phyloP scores from a whole-genome alignment of 2,113 vertebrate genomes.

The Ophthalmolycus amberensis region DNA sequence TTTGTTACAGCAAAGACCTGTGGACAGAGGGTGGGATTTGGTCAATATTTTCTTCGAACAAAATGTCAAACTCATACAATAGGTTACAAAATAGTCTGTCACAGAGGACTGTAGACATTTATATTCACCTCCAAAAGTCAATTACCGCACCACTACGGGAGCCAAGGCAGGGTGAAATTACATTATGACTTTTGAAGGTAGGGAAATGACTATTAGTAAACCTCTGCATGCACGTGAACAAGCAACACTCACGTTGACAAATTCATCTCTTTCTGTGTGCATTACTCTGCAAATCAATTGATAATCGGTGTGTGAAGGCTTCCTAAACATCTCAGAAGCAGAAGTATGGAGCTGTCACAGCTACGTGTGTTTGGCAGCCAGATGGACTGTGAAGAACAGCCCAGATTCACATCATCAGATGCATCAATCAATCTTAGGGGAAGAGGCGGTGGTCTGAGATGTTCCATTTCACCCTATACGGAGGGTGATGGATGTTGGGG shows the following conservation, averaged over 20 bases:
- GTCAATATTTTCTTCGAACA: not conserved
- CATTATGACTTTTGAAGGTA: conserved; percentile 1
- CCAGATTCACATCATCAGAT: conserved; percentile 33
- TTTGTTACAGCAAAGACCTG: conserved; percentile 12
- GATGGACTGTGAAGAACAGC: conserved; percentile 31
- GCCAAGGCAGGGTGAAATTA: conserved; percentile 38
- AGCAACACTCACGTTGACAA: not conserved
- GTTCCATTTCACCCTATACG: conserved; percentile 27
- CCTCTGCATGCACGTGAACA: conserved; percentile 12
- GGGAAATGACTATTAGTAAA: conserved; percentile 8
- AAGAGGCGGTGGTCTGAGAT: not conserved
- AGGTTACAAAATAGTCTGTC: not conserved
- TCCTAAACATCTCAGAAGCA: conserved; percentile 20
- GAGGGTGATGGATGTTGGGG: conserved; percentile 49
- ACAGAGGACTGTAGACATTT: conserved; percentile 21
- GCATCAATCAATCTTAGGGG: conserved; percentile 33
- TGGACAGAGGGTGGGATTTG: not conserved
- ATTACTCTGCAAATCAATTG: conserved; percentile 17
- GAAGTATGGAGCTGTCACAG: not conserved
- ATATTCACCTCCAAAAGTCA: conserved; percentile 42
- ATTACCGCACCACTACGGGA: conserved; percentile 16
- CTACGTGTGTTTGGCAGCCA: conserved; percentile 44
- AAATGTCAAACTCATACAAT: not conserved
- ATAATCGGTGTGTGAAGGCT: not conserved
- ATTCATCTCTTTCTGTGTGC: not conserved